A percentile compares a stretch with the other conserved stretches of the same genome.
These are phyloP conservation scores for Ganaspis sp. DNA, from an alignment of 1,140 invertebrate species.

Conservation along the genomic window DNA sequence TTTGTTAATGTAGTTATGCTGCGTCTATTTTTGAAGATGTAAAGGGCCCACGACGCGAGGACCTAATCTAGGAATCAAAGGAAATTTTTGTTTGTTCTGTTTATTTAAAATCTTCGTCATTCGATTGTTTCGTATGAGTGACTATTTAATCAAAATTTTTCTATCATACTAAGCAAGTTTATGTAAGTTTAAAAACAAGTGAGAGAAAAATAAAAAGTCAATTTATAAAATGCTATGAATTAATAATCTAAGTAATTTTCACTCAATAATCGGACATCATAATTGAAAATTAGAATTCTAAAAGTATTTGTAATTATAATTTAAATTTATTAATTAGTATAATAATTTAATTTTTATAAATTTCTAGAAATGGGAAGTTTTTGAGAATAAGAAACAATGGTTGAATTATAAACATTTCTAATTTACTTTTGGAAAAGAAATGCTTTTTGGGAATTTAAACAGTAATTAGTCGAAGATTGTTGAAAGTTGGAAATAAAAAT, in stretches of 20 bases:
- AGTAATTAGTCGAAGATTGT: too few species aligned
- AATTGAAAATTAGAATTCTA: too few species aligned
- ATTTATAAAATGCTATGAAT: background rate
- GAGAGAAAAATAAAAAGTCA: background rate
- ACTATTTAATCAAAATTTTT: constrained; percentile 7
- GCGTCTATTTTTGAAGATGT: constrained; percentile 3
- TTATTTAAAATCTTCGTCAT: background rate
- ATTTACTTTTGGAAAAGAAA: too few species aligned
- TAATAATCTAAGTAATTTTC: too few species aligned
- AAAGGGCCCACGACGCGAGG: background rate
- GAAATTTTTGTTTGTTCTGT: background rate
- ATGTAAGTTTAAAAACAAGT: background rate
- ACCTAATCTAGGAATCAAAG: background rate
- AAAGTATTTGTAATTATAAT: too few species aligned
- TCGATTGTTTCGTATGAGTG: background rate
- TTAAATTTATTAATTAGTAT: too few species aligned
- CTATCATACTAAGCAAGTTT: background rate
- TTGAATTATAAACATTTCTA: too few species aligned
- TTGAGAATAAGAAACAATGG: too few species aligned
- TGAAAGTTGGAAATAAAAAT: background rate
- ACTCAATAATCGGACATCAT: too few species aligned
- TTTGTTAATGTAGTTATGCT: constrained; percentile 6
- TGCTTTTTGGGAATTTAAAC: too few species aligned
- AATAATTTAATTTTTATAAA: too few species aligned
- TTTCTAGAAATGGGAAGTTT: too few species aligned